Evolutionary conservation across 2,888 invertebrate species (phyloP).

Genomic region (Schrankia costaestrigalis): DNA sequence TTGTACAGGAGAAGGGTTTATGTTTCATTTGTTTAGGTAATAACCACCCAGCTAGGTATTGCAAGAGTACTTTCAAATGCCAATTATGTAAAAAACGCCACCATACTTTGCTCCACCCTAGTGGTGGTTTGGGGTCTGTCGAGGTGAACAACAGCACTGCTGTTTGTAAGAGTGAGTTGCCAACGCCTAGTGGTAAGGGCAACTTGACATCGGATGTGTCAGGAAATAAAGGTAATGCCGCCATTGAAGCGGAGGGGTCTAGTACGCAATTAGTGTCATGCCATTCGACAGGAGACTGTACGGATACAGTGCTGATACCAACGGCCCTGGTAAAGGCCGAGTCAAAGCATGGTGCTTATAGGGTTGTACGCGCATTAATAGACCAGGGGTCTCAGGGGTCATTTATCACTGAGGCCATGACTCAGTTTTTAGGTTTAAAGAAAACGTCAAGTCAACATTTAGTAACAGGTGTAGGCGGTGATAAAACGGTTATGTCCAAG

Average conservation of each 20-base stretch:
- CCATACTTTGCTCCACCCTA: slow-evolving; percentile 8
- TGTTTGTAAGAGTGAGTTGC: neutral
- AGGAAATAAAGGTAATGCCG: neutral
- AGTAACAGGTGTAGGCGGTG: slow-evolving; percentile 18
- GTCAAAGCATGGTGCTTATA: neutral
- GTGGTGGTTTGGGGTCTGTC: slow-evolving; percentile 1
- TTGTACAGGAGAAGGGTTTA: slow-evolving; percentile 18
- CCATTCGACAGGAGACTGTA: neutral
- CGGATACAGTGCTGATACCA: neutral
- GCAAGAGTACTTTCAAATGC: slow-evolving; percentile 6
- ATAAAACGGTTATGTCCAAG: slow-evolving; percentile 2
- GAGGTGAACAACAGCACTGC: neutral
- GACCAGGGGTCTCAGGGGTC: slow-evolving; percentile 12
- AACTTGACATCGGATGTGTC: neutral
- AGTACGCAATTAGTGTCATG: neutral
- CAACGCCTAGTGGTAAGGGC: neutral
- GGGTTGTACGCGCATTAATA: slow-evolving; percentile 22
- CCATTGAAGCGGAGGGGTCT: neutral
- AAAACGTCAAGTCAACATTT: neutral
- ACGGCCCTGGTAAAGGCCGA: neutral
- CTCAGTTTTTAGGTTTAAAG: slow-evolving; percentile 2
- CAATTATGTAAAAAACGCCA: slow-evolving; percentile 2
- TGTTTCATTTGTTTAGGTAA: slow-evolving; percentile 28
- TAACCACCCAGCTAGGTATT: slow-evolving; percentile 22
- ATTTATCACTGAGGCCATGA: neutral